Evolutionary conservation across 2,797 vertebrate species (phyloP).

Genomic region (Gambelia wislizenii): DNA sequence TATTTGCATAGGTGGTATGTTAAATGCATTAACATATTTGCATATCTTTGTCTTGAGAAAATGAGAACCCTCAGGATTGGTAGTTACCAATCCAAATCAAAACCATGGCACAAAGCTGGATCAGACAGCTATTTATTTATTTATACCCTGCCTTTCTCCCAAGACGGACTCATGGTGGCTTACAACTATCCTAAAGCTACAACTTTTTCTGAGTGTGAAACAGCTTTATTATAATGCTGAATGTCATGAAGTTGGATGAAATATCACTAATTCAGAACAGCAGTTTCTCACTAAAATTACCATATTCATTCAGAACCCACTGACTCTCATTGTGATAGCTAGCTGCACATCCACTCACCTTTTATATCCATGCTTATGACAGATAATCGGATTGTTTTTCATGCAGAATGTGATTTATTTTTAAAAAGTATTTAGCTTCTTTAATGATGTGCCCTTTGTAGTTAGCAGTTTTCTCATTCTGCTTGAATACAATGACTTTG

Average conservation of each 20-base stretch:
- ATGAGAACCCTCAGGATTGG: background rate
- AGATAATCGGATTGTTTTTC: background rate
- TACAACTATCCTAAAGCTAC: background rate
- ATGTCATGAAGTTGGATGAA: background rate
- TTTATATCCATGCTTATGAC: background rate
- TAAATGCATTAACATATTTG: background rate
- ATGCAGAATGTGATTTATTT: background rate
- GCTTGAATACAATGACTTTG: background rate
- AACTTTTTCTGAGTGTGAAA: background rate
- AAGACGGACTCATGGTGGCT: too few relatives aligned
- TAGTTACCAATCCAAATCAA: background rate
- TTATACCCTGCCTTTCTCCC: too few relatives aligned
- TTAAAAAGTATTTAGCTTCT: background rate
- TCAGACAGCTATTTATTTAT: too few relatives aligned
- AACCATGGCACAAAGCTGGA: background rate
- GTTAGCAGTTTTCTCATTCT: background rate
- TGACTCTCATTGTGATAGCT: background rate
- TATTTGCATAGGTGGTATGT: background rate
- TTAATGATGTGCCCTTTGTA: background rate
- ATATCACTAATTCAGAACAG: background rate
- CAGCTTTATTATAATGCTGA: background rate
- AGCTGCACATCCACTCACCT: background rate
- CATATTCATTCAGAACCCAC: background rate
- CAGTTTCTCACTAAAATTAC: background rate
- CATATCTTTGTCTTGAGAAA: background rate